Evolutionary conservation across 2,888 invertebrate species (phyloP).

Genomic region (Athalia cordata): DNA sequence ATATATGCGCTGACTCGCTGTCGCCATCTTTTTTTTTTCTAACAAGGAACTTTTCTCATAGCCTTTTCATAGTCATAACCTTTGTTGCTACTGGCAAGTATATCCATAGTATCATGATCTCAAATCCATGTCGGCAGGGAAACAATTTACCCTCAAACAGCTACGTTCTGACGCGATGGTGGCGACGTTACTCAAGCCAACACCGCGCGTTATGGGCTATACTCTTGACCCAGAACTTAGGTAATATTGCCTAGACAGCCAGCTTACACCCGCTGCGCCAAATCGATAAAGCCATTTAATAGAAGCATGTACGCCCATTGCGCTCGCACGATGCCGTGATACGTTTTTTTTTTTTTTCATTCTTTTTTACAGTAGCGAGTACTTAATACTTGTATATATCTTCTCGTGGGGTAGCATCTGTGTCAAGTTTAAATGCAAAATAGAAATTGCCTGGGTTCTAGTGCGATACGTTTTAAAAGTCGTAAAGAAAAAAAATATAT

Average conservation of each 20-base stretch:
- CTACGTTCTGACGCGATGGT: not conserved
- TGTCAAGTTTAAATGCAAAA: slow-evolving; percentile 22
- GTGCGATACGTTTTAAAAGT: not conserved
- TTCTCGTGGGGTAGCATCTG: not conserved
- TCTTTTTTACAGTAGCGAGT: not conserved
- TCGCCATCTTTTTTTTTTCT: slow-evolving; percentile 6
- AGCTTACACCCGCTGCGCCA: not conserved
- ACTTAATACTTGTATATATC: not conserved
- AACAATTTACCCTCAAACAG: not conserved
- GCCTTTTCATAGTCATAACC: no score
- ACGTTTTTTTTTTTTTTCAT: not conserved
- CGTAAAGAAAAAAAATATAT: not conserved
- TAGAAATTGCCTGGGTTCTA: not conserved
- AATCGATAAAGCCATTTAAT: slow-evolving; percentile 34
- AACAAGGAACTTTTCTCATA: slow-evolving; percentile 19
- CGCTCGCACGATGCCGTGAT: not conserved
- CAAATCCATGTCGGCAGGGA: not conserved
- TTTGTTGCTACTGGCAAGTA: no score
- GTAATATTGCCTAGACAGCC: slow-evolving; percentile 17
- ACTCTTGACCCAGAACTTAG: slow-evolving; percentile 24
- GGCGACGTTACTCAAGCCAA: not conserved
- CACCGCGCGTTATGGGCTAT: not conserved
- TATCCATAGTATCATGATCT: no score
- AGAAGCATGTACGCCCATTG: not conserved
- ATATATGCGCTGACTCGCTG: not conserved